Percentiles rank a stretch among this genome's conserved stretches.
phyloP scores from a whole-genome alignment of 2,888 invertebrate genomes.

The Eupithecia subfuscata region DNA sequence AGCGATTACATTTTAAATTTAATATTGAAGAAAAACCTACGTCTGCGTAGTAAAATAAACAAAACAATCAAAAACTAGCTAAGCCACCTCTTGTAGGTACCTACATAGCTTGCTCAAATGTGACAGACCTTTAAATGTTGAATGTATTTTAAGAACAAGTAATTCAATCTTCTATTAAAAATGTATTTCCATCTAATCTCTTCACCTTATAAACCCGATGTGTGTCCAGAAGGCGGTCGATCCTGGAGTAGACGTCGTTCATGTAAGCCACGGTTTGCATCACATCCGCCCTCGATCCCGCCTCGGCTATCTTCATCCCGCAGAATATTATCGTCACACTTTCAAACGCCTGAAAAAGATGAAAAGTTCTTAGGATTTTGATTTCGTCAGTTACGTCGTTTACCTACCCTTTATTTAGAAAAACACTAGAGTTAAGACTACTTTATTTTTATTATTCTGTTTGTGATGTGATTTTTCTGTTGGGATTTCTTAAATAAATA shows the following conservation, averaged over 20 bases:
- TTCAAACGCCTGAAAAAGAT: slow-evolving; percentile 86
- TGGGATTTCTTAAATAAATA: no score
- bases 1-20: no score
- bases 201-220: slow-evolving; percentile 94
- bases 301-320: slow-evolving; percentile 85
- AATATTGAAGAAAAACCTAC: no score
- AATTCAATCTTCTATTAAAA: no score
- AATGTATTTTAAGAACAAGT: no score
- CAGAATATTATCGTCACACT: slow-evolving; percentile 92
- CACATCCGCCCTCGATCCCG: slow-evolving; percentile 74
- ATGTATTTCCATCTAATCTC: neutral
- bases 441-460: no score
- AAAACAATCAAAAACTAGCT: neutral
- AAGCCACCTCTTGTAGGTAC: neutral
- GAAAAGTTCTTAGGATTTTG: neutral
- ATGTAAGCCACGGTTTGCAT: slow-evolving; percentile 93
- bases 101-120: neutral
- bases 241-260: slow-evolving; percentile 93
- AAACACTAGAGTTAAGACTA: no score
- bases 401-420: no score
- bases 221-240: slow-evolving; percentile 92
- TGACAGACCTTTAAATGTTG: neutral
- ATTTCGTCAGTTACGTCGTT: neutral
- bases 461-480: no score
- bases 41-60: neutral